Evolutionary conservation across 2,888 invertebrate species (phyloP).

Genomic region (Brachylomia viminalis): DNA sequence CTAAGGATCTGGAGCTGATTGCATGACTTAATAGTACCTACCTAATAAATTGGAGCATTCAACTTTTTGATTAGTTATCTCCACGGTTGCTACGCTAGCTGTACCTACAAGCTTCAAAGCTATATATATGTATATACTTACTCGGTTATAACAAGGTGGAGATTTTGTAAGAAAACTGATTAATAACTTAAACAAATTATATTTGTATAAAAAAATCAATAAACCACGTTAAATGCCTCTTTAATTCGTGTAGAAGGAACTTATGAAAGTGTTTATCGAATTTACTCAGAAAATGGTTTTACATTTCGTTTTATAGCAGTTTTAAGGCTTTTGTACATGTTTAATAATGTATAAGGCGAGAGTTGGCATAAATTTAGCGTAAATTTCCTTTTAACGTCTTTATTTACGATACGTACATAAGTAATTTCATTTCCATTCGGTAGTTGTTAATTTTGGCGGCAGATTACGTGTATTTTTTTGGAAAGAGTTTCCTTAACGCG

Average conservation of each 20-base stretch:
- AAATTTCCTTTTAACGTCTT: slow-evolving; percentile 57
- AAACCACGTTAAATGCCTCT: not conserved
- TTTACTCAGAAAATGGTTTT: slow-evolving; percentile 45
- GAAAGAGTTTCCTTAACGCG: too few relatives aligned
- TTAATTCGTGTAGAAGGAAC: slow-evolving; percentile 31
- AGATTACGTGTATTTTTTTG: not conserved
- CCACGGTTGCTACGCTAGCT: not conserved
- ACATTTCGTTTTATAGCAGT: slow-evolving; percentile 32
- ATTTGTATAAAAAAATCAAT: not conserved
- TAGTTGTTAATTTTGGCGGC: slow-evolving; percentile 32
- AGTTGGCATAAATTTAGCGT: slow-evolving; percentile 45
- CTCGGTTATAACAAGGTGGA: too few relatives aligned
- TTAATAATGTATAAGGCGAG: slow-evolving; percentile 39
- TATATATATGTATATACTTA: too few relatives aligned
- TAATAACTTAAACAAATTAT: not conserved
- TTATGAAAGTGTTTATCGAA: slow-evolving; percentile 40
- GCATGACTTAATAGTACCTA: too few relatives aligned
- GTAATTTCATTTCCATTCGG: slow-evolving; percentile 44
- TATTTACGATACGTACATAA: slow-evolving; percentile 52
- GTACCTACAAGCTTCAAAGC: too few relatives aligned
- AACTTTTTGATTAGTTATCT: too few relatives aligned
- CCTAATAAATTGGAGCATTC: too few relatives aligned
- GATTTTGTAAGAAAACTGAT: too few relatives aligned
- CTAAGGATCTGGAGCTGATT: too few relatives aligned
- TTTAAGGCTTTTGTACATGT: slow-evolving; percentile 40